Evolutionary conservation across 2,797 vertebrate genomes (phyloP).

Genomic region (Pteropus rufus): DNA sequence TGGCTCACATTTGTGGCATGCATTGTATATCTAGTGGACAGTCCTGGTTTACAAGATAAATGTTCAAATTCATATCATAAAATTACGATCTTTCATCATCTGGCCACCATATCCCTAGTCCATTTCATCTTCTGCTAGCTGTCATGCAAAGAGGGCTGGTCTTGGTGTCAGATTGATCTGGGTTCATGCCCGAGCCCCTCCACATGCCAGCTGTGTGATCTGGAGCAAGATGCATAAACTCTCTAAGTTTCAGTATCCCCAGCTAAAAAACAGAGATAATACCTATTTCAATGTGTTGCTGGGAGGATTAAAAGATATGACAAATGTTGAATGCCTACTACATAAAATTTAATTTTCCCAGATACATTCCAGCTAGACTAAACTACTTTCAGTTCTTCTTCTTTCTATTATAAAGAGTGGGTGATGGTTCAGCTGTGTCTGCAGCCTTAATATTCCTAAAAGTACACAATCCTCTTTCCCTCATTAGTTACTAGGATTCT

Average conservation of each 20-base stretch:
- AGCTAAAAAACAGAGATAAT: background rate
- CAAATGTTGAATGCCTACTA: background rate
- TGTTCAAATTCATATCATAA: background rate
- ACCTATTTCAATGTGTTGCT: background rate
- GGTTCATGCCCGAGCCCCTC: background rate
- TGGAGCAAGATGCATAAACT: background rate
- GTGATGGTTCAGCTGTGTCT: background rate
- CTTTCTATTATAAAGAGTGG: background rate
- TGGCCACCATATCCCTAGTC: background rate
- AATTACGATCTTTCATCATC: background rate
- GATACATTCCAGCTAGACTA: background rate
- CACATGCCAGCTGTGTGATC: background rate
- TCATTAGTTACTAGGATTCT: background rate
- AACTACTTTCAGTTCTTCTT: background rate
- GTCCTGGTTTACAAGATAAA: background rate
- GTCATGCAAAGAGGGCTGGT: background rate
- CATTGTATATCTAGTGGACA: background rate
- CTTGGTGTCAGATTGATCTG: background rate
- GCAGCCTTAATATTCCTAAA: background rate
- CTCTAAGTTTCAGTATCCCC: background rate
- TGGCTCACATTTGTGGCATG: background rate
- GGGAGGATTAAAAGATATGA: background rate
- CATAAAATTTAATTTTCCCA: constrained; percentile 12
- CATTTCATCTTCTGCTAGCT: background rate
- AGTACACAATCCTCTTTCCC: background rate